Percentiles rank a stretch among this genome's conserved stretches.
phyloP scores from a whole-genome alignment of 2,113 vertebrate genomes.

The Plecturocebus donacophilus region DNA sequence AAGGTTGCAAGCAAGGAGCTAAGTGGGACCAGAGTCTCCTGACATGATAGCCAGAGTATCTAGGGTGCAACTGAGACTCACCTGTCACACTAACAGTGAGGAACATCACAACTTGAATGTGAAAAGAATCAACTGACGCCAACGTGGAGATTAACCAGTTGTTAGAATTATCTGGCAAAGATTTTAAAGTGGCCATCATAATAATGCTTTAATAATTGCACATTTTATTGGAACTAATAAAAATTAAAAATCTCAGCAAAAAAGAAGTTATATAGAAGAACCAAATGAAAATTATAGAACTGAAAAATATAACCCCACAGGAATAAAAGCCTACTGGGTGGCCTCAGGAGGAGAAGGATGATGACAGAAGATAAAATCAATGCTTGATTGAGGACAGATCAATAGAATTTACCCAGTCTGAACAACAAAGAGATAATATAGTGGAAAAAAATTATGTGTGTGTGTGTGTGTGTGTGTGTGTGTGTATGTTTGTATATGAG shows the following conservation, averaged over 20 bases:
- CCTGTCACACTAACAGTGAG: neutral
- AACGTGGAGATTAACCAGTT: neutral
- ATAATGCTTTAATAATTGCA: neutral
- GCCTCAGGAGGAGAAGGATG: too few relatives aligned
- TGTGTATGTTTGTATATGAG: neutral
- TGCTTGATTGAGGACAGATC: neutral
- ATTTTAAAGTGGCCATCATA: neutral
- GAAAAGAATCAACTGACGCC: neutral
- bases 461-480: neutral
- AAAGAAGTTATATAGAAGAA: neutral
- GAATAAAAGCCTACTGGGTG: neutral
- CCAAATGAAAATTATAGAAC: neutral
- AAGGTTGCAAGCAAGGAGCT: neutral
- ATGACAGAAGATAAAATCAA: neutral
- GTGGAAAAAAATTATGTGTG: neutral
- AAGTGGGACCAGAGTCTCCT: neutral
- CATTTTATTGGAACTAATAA: neutral
- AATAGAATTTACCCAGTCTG: neutral
- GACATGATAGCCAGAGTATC: neutral
- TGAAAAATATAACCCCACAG: neutral
- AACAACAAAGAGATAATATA: neutral
- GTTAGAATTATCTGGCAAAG: neutral
- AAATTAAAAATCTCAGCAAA: neutral
- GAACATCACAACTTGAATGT: neutral
- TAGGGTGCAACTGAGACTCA: neutral